Percentiles rank a stretch among this genome's conserved stretches.
phyloP scores from a whole-genome alignment of 2,888 invertebrate genomes.

The Campoplex nolae region DNA sequence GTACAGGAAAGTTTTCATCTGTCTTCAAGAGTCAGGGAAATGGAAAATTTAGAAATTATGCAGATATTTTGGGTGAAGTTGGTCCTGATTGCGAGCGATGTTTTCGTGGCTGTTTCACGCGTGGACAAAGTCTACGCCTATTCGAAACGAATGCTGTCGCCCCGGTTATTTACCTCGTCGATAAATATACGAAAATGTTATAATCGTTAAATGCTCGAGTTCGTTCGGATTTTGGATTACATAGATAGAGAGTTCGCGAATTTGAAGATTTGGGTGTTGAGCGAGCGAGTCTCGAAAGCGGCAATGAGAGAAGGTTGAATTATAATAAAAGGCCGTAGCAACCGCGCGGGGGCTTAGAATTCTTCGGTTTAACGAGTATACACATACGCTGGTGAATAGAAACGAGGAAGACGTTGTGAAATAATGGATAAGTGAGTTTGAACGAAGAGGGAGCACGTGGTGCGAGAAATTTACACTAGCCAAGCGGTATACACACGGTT shows the following conservation, averaged over 20 bases:
- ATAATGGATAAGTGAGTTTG: conserved; percentile 29
- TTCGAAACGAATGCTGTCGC: conserved; percentile 39
- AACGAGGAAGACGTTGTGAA: conserved; percentile 31
- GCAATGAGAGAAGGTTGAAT: conserved; percentile 53
- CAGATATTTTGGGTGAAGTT: background rate
- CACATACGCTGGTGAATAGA: conserved; percentile 49
- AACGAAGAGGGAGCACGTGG: conserved; percentile 8
- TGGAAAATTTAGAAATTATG: background rate
- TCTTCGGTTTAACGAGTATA: conserved; percentile 76
- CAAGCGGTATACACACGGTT: conserved; percentile 19
- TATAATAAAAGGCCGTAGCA: conserved; percentile 70
- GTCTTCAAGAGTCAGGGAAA: background rate
- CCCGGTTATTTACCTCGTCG: conserved; percentile 76
- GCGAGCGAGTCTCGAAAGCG: conserved; percentile 48
- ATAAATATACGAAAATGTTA: conserved; percentile 80
- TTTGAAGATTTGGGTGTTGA: conserved; percentile 56
- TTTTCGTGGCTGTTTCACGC: conserved; percentile 72
- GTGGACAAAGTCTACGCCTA: conserved; percentile 70
- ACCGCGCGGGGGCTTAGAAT: conserved; percentile 68
- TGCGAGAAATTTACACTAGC: conserved; percentile 20
- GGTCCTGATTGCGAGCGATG: conserved; percentile 30
- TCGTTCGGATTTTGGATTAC: conserved; percentile 58
- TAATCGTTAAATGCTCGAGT: conserved; percentile 71
- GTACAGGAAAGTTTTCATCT: background rate
- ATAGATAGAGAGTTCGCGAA: conserved; percentile 43